These are phyloP conservation scores for Drosophila fuyamai DNA, from an alignment of 1,140 invertebrate species.

Conservation along the genomic window DNA sequence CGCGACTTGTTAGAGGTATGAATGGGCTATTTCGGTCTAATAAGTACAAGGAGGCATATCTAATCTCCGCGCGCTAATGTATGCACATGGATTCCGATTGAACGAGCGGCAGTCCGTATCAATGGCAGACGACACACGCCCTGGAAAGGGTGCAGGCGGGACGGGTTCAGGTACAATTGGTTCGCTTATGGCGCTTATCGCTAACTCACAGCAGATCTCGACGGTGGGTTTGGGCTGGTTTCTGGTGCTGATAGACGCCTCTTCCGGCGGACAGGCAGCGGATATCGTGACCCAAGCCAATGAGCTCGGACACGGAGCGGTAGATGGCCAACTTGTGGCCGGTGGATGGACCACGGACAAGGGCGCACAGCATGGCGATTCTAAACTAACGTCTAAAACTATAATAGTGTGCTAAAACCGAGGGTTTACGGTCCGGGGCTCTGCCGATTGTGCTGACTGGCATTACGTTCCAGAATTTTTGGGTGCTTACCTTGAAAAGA, in stretches of 20 bases:
- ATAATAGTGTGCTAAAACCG: constrained; percentile 25
- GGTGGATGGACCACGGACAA: constrained; percentile 33
- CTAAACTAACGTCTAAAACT: constrained; percentile 33
- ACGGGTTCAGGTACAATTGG: constrained; percentile 13
- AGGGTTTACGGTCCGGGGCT: constrained; percentile 7
- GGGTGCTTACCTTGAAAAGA: constrained; percentile 67
- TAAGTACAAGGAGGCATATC: constrained; percentile 43
- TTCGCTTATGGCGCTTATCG: constrained; percentile 41
- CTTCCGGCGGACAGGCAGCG: constrained; percentile 25
- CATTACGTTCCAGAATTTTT: constrained; percentile 51
- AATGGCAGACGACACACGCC: constrained; percentile 22
- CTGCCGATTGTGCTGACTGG: constrained; percentile 38
- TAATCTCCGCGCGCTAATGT: constrained; percentile 45
- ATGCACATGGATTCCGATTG: constrained; percentile 48
- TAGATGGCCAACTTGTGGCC: constrained; percentile 20
- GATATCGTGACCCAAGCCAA: constrained; percentile 18
- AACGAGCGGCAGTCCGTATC: constrained; percentile 30
- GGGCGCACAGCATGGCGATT: constrained; percentile 49
- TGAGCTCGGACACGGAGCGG: constrained; percentile 27
- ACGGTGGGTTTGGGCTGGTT: constrained; percentile 23
- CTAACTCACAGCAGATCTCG: constrained; percentile 67
- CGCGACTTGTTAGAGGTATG: constrained; percentile 13
- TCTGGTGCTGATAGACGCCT: constrained; percentile 16
- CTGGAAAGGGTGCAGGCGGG: constrained; percentile 13
- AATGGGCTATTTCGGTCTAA: constrained; percentile 30